Evolutionary conservation across 2,113 vertebrate genomes (phyloP).

Genomic region (Todiramphus saurophagus): DNA sequence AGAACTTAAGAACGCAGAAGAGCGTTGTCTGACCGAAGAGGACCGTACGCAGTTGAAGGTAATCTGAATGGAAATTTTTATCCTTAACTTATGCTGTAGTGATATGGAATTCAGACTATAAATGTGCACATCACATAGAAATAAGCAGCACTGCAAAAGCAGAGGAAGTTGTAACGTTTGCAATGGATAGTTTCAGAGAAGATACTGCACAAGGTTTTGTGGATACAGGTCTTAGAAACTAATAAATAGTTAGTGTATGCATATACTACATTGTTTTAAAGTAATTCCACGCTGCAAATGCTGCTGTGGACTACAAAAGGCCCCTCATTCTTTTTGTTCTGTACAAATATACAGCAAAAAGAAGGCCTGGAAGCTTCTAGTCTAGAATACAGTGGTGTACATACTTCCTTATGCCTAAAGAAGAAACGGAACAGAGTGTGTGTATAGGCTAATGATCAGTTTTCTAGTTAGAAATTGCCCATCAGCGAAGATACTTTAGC

Average conservation of each 20-base stretch:
- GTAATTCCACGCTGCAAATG: not conserved
- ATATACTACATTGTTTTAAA: not conserved
- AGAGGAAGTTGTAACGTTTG: not conserved
- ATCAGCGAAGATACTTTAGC: not conserved
- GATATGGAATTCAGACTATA: not conserved
- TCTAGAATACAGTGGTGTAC: not conserved
- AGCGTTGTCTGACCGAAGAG: conserved; percentile 70
- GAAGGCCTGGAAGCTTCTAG: not conserved
- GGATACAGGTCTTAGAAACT: not conserved
- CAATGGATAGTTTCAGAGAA: not conserved
- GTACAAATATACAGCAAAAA: not conserved
- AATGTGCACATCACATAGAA: not conserved
- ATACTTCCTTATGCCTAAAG: not conserved
- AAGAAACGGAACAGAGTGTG: not conserved
- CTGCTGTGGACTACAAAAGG: not conserved
- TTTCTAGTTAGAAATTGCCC: not conserved
- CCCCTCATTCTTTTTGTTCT: not conserved
- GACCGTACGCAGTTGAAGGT: conserved; percentile 83
- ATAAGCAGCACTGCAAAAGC: not conserved
- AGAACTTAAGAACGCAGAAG: conserved; percentile 75
- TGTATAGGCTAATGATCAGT: not conserved
- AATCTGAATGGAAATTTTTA: not conserved
- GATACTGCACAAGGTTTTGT: not conserved
- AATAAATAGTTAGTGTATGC: not conserved
- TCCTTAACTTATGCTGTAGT: not conserved